These are phyloP conservation scores for Watsonalla cultraria DNA, from an alignment of 2,888 invertebrate genomes.

Conservation along the genomic window DNA sequence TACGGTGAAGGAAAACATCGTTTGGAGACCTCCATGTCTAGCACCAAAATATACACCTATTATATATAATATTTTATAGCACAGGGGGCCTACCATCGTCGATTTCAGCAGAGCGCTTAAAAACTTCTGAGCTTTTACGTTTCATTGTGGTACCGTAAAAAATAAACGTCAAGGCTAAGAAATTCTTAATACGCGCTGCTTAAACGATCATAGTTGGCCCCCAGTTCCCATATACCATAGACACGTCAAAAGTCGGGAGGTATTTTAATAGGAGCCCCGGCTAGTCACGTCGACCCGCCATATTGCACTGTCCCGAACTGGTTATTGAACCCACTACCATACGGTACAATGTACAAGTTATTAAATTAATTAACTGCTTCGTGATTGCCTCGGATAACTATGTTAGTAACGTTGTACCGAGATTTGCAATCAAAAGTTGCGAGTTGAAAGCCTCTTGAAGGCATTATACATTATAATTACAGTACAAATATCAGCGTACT, in stretches of 20 bases:
- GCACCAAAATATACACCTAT: no score
- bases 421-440: conserved; percentile 9
- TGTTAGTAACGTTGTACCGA: conserved; percentile 19
- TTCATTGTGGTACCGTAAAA: no score
- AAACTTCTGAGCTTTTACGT: no score
- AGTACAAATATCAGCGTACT: background rate
- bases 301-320: conserved; percentile 44
- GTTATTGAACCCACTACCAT: conserved; percentile 47
- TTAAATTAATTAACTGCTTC: conserved; percentile 40
- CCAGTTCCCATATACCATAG: conserved; percentile 1
- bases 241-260: conserved; percentile 50
- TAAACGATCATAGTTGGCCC: background rate
- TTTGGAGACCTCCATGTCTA: no score
- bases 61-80: no score
- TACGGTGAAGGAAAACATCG: no score
- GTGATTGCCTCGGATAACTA: conserved; percentile 31
- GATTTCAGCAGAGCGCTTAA: no score
- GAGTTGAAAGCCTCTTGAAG: background rate
- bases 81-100: no score
- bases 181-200: no score
- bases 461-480: background rate
- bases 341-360: conserved; percentile 35
- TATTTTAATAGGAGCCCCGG: conserved; percentile 66
- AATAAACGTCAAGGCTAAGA: no score
- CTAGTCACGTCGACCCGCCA: conserved; percentile 50